Base-by-base conservation (phyloP, 2,797 vertebrate genomes). In the Amphiprion clarkii region DNA sequence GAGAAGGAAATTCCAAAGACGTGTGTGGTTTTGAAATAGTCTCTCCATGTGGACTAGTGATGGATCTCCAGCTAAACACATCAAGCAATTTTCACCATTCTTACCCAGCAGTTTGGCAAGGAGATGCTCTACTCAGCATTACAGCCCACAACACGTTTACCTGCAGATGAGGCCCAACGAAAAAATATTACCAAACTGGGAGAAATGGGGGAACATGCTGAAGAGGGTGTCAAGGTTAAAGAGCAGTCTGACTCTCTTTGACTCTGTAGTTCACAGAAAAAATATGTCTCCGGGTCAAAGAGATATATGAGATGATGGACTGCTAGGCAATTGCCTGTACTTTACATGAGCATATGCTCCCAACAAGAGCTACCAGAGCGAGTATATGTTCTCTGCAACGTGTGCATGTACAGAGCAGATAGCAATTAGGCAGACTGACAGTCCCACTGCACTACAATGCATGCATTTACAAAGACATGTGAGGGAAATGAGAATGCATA, bases 371-470 rank as follows among this genome's bases (percentile, higher is more conserved):
- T 81, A 85, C 81, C 77, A 72, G 78, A 88, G 82, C 72, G 56
- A 88, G 81, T 81, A 77, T 69, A 87, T 86, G 79, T 73, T 78
- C 66, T 84, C 67, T 86, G 76, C 67, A 85, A 80, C 79, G 68
- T 74, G 79, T 82, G 72, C 78, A 79, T 84, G 81, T 84, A 81
- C 68, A 83, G 70, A 79, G 73, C 40, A 85, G 81, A 87, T 72
- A 76, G 83, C 87, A 92, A 89, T 91, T 91, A 91, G 83, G 86
- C 82, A 83, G 78, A 78, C 79, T 88, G 85, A 86, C 85, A 86
- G 79, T 76, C 66, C 79, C 70, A 59, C 67, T 83, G 77, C 46
- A 75, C 59, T 78, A 84, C 76, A 85, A 83, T 79, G 67, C 76
- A 83, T 77, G 76, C 77, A 84, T 88, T 85, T 83, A 72, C 33